Evolutionary conservation across 2,113 vertebrate genomes (phyloP).

Genomic region (Xiphophorus maculatus): DNA sequence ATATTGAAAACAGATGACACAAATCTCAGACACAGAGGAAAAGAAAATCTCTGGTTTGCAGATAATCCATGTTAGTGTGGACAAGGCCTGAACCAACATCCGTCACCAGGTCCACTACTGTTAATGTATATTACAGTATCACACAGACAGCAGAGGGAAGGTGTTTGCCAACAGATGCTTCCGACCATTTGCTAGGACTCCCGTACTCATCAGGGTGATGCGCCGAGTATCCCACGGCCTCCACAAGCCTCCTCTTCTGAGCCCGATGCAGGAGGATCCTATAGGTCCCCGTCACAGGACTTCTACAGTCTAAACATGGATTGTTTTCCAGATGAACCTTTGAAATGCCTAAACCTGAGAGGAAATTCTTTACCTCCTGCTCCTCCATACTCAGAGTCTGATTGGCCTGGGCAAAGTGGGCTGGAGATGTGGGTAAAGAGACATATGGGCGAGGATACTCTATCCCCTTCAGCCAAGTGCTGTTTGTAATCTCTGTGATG

Average conservation of each 20-base stretch:
- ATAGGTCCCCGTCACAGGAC: conserved; percentile 78
- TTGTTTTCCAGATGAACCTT: conserved; percentile 76
- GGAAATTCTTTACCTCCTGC: conserved; percentile 68
- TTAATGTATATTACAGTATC: conserved; percentile 58
- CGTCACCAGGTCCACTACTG: neutral
- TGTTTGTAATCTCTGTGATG: conserved; percentile 63
- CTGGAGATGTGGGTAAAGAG: conserved; percentile 60
- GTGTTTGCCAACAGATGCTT: conserved; percentile 55
- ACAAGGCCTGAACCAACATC: neutral
- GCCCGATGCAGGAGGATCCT: conserved; percentile 78
- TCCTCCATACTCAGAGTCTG: conserved; percentile 70
- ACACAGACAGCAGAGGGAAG: conserved; percentile 72
- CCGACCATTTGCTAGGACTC: conserved; percentile 39
- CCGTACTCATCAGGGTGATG: conserved; percentile 64
- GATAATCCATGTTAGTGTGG: neutral
- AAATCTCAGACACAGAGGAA: neutral
- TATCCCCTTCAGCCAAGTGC: conserved; percentile 75
- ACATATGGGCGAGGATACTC: conserved; percentile 67
- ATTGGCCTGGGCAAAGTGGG: conserved; percentile 58
- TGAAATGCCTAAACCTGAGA: conserved; percentile 70
- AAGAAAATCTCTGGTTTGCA: neutral
- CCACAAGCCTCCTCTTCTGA: conserved; percentile 74
- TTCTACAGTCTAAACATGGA: conserved; percentile 61
- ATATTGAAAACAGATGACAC: neutral
- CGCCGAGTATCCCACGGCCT: conserved; percentile 65